Evolutionary conservation across 2,888 invertebrate genomes (phyloP), one percentile per base, ranked within the genome.

Genomic region (Xanthostigma xanthostigma): DNA sequence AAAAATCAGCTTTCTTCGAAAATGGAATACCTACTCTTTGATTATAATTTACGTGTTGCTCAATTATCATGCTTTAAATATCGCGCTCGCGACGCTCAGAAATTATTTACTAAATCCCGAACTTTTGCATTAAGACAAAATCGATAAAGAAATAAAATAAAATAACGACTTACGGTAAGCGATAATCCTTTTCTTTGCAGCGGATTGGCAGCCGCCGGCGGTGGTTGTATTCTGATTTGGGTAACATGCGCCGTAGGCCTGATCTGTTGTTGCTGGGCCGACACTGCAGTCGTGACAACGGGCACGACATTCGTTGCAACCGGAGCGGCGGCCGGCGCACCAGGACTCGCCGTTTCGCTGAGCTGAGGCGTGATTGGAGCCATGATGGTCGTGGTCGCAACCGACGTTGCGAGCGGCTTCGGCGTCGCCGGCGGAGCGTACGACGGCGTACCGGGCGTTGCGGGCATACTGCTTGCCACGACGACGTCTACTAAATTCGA

Each of bases 141-240:
- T 27, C 36, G 14, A 35, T 36, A 17, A n/a, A n/a, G 14, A 10
- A 36, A 45, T 33, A 36, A 39, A 27, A 42, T 36, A 47, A 45
- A 37, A 37, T 40, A 40, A 41, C 34, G 8, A 27, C 50, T 35
- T 61, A 81, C 82, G 66, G 83, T 83, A 34, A 84, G 75, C n/a
- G 82, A 81, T 5, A 83, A 65, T 37, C 81, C 80, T 56, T 80
- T 71, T 52, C 81, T 67, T 59, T 77, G 76, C 49, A 69, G 63
- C 49, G 79, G 69, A 55, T 70, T 74, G 1, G 69, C 64, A 8
- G 68, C 62, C 2, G 68, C 62, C 2, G 73, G 71, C 55, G 67
- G 67, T 44, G 74, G 70, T 49, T 74, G 73, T 56, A 74, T 70
- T 52, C 73, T 65, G 54, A 74, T 74, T 59, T 74, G 74, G 1